Evolutionary conservation across 2,797 vertebrate genomes (phyloP).

Genomic region (Gadopsis bispinosus): DNA sequence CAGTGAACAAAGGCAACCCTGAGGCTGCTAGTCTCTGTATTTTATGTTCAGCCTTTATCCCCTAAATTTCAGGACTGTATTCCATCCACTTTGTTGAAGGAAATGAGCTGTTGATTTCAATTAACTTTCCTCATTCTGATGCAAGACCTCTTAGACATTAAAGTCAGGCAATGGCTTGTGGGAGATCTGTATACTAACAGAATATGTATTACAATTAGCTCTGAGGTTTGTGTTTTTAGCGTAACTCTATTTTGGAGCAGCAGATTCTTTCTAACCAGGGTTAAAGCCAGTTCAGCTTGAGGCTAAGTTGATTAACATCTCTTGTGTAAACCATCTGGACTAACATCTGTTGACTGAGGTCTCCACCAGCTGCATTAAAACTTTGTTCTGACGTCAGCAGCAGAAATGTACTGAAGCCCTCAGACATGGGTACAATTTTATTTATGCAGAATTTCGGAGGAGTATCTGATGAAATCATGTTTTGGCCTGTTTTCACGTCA

Average conservation of each 20-base stretch:
- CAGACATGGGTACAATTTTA: slow-evolving; percentile 10
- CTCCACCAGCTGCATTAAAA: slow-evolving; percentile 62
- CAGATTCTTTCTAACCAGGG: slow-evolving; percentile 62
- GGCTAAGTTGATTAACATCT: slow-evolving; percentile 77
- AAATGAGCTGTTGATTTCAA: slow-evolving; percentile 33
- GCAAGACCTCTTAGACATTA: background rate
- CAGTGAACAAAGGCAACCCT: slow-evolving; percentile 27
- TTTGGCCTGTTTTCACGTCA: background rate
- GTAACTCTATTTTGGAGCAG: slow-evolving; percentile 52
- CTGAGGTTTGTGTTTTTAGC: slow-evolving; percentile 49
- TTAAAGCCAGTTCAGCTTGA: slow-evolving; percentile 66
- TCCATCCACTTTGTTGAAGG: background rate
- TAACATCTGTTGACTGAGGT: slow-evolving; percentile 70
- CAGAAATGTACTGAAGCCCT: background rate
- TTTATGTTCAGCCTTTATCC: background rate
- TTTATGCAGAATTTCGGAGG: slow-evolving; percentile 25
- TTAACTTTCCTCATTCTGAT: slow-evolving; percentile 13
- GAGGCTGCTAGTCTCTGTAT: slow-evolving; percentile 5
- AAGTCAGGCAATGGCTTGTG: background rate
- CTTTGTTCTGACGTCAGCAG: slow-evolving; percentile 49
- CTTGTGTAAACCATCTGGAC: slow-evolving; percentile 77
- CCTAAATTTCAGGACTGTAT: slow-evolving; percentile 8
- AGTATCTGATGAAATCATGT: slow-evolving; percentile 12
- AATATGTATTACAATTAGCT: slow-evolving; percentile 43
- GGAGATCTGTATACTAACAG: background rate